Conservation (phyloP, 2,797 vertebrate genomes). For the Staurois parvus region DNA sequence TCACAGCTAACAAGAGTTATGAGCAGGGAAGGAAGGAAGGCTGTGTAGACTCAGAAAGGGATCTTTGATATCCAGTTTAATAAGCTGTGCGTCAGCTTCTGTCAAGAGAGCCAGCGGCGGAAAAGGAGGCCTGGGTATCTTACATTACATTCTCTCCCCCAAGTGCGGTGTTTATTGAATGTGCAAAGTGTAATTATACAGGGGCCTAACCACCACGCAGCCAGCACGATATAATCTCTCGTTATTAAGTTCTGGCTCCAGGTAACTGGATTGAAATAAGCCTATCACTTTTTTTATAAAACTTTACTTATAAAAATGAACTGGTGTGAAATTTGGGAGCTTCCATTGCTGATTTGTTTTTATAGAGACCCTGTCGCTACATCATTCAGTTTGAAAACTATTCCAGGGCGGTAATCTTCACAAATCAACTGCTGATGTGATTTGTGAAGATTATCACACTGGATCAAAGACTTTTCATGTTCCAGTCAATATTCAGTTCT, state of each 20-base stretch:
- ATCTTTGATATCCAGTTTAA: slow-evolving; percentile 48
- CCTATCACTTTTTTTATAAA: background rate
- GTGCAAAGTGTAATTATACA: slow-evolving; percentile 37
- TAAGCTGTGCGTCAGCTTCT: slow-evolving; percentile 49
- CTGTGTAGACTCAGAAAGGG: background rate
- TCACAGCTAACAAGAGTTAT: slow-evolving; percentile 53
- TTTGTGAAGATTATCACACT: too few species aligned
- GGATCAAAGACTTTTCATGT: too few species aligned
- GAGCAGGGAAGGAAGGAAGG: slow-evolving; percentile 44
- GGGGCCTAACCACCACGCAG: background rate
- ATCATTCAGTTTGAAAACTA: too few species aligned
- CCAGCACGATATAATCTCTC: background rate
- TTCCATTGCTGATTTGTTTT: too few species aligned
- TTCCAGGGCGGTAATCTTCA: too few species aligned
- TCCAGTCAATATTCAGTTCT: too few species aligned
- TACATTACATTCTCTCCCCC: slow-evolving; percentile 1
- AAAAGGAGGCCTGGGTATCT: background rate
- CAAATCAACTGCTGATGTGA: too few species aligned
- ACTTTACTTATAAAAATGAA: background rate
- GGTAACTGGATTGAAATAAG: background rate
- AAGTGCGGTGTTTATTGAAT: slow-evolving; percentile 40
- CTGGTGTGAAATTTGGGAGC: too few species aligned
- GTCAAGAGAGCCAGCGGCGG: slow-evolving; percentile 20
- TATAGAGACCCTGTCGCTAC: too few species aligned
- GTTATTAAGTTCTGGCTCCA: background rate